phyloP scores from a whole-genome alignment of 2,888 invertebrate genomes.

The Andrena minutula region DNA sequence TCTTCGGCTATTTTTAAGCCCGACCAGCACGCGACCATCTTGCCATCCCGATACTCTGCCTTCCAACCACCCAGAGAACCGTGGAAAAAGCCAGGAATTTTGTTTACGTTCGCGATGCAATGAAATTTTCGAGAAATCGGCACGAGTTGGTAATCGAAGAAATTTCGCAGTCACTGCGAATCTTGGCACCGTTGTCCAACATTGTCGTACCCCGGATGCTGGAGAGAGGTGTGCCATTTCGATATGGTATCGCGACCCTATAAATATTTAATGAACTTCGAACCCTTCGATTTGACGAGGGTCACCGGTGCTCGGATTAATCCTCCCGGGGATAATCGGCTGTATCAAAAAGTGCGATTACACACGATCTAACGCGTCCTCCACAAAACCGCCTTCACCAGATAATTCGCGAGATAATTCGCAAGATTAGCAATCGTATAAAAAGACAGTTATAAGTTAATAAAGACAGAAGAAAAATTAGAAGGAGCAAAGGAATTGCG shows the following conservation, averaged over 20 bases:
- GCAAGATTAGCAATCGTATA: not conserved
- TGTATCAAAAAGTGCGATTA: slow-evolving; percentile 55
- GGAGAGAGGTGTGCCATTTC: slow-evolving; percentile 46
- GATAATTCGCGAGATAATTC: slow-evolving; percentile 17
- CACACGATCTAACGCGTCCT: slow-evolving; percentile 29
- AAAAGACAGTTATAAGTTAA: too few species aligned
- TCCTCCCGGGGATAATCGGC: slow-evolving; percentile 63
- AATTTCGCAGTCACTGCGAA: not conserved
- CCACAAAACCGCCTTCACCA: not conserved
- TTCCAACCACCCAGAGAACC: not conserved
- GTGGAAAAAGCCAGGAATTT: slow-evolving; percentile 18
- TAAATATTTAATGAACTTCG: slow-evolving; percentile 70
- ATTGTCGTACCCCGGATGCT: not conserved
- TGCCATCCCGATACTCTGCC: not conserved
- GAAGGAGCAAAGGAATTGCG: not conserved
- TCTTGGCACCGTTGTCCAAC: slow-evolving; percentile 4
- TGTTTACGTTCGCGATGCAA: slow-evolving; percentile 5
- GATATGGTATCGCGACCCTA: slow-evolving; percentile 66
- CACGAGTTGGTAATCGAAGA: not conserved
- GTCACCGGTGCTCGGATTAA: slow-evolving; percentile 65
- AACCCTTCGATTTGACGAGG: slow-evolving; percentile 70
- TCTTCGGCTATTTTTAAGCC: slow-evolving; percentile 49
- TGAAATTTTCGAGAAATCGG: not conserved
- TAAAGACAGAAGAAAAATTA: not conserved
- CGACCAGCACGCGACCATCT: slow-evolving; percentile 31